Evolutionary conservation across 2,888 invertebrate genomes (phyloP), one percentile per base, ranked within the genome.

Genomic region (Dolichomitus sp.): DNA sequence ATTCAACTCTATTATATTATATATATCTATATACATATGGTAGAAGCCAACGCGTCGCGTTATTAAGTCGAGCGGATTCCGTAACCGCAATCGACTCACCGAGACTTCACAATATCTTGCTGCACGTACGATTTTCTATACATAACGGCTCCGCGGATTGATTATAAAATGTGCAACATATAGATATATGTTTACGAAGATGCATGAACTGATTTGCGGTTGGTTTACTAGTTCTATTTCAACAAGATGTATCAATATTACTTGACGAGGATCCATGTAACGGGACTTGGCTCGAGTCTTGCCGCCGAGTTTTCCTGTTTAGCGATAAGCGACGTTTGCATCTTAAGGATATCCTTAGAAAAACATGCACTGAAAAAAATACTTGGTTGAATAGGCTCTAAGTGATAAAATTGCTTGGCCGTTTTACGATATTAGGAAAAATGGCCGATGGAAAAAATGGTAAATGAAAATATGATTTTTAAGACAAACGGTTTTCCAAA

Each of bases 131-230:
- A 75, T 65, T n/a, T 37, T 48, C 9, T n/a, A 40, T 40, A 17
- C 33, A 12, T 19, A 61, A 45, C 48, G 48, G 19, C 52, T 65
- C n/a, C 12, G 12, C 30, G 19, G 33, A 72, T 59, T 45, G 59
- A 72, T 42, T 17, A 40, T 30, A n/a, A 33, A 23, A 33, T 52
- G 59, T 68, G 54, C 63, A 30, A 12, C 5, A 50, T 27, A 72
- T 1, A 12, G n/a, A 70, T 14, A 30, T n/a, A 50, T 7, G 42
- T 23, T n/a, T 45, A 33, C 30, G 17, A 11, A 48, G 59, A 73
- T 27, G 45, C 42, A 42, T 11, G 78, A 54, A 75, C 66, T 42
- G 57, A 79, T 82, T 75, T 75, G 79, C 40, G 75, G 75, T 82
- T 61, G 50, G 65, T 82, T 48, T 48, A 17, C 48, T 17, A n/a